Conservation (phyloP, 1,140 invertebrate genomes). For the Cyclina sinensis region DNA sequence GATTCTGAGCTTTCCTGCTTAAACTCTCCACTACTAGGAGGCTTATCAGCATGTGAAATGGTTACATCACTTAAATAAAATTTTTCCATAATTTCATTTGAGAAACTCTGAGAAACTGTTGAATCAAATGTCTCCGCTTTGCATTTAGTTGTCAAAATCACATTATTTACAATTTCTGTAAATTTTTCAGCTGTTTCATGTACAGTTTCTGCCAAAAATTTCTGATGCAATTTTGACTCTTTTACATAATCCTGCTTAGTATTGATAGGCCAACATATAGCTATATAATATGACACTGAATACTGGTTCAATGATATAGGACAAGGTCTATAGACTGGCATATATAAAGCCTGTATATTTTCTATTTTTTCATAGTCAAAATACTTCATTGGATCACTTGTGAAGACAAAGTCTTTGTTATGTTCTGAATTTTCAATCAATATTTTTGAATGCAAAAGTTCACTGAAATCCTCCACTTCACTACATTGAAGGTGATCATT, state of each 20-base stretch:
- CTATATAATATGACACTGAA: neutral
- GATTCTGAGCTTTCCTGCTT: neutral
- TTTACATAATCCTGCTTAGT: neutral
- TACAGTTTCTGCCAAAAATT: neutral
- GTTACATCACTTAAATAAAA: neutral
- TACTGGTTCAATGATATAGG: constrained; percentile 24
- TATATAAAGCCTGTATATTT: neutral
- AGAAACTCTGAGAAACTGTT: neutral
- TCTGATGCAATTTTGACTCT: neutral
- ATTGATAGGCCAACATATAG: neutral
- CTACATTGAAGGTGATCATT: neutral
- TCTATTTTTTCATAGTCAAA: neutral
- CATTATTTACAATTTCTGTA: neutral
- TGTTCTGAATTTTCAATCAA: neutral
- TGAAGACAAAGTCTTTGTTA: neutral
- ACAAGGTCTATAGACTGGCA: constrained; percentile 25
- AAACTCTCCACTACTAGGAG: neutral
- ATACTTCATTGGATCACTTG: neutral
- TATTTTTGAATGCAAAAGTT: neutral
- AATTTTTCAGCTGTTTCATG: neutral
- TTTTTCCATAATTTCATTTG: neutral
- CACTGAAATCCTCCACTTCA: neutral
- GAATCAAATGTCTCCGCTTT: neutral
- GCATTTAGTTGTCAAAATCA: neutral
- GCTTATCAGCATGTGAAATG: neutral